Base-by-base conservation (phyloP, 2,113 vertebrate species). In the Oncorhynchus gorbuscha region DNA sequence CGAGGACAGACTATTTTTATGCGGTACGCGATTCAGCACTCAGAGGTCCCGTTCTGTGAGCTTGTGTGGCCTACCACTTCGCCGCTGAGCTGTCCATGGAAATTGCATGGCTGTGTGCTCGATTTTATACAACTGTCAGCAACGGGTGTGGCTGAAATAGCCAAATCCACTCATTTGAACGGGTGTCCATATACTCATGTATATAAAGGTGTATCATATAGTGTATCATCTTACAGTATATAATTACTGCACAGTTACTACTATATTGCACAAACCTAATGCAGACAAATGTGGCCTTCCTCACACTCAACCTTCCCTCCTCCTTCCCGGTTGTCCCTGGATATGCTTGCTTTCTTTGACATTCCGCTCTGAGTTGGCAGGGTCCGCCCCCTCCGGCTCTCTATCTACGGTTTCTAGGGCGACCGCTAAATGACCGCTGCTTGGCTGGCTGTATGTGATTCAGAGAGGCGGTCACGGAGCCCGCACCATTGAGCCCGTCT, bases 351-450 rank as follows among this genome's bases (percentile, higher is more conserved):
- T 76, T 76, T 84, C 71, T 79, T 77, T 80, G 72, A 55, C 4
- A 55, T 55, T 55, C 51, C 14, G 51, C 51, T 13, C 69, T 81
- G 9, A 85, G 83, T 71, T 66, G 81, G 71, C 85, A 51, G 73
- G n/a, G 20, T 61, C 20, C 59, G 59, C 59, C 59, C 59, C 20
- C 20, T n/a, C 59, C 62, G 72, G 35, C 45, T 8, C 83, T 79
- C 79, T 87, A 86, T 86, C 78, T 86, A 76, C 82, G 8, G 90
- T 92, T 91, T 89, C 91, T 87, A 89, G 79, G 89, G 85, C 80
- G 85, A 93, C 89, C 69, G 72, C 84, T 91, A 85, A 92, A 93
- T 91, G 85, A 88, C 85, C 76, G 65, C 86, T 79, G 88, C 81
- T 80, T 89, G 91, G 91, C 89, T 1, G 3, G 20, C 22, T 64